Conservation (phyloP, 2,888 invertebrate genomes). For the Microplitis manilae region DNA sequence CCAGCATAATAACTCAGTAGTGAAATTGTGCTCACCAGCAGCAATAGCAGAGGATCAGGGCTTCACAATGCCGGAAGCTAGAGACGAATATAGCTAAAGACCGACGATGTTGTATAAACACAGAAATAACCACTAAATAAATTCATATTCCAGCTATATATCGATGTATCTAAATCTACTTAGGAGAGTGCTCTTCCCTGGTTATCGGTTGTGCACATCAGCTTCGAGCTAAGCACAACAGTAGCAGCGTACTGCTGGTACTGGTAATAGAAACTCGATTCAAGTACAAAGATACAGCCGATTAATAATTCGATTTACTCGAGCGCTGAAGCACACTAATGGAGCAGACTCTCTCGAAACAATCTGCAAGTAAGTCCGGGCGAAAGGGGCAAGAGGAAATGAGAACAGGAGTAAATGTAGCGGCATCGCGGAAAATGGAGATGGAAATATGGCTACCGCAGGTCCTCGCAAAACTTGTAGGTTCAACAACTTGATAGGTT, state of each 20-base stretch:
- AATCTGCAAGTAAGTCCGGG: background rate
- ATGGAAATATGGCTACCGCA: background rate
- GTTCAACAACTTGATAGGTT: background rate
- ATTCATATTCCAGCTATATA: background rate
- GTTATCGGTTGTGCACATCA: background rate
- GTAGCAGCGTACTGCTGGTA: background rate
- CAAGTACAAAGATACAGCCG: background rate
- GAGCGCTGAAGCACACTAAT: background rate
- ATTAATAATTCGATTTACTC: background rate
- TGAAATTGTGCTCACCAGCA: too few species aligned
- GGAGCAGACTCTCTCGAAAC: background rate
- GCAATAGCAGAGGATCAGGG: constrained; percentile 14
- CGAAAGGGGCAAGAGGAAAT: background rate
- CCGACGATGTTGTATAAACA: background rate
- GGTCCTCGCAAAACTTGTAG: background rate
- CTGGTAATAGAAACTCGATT: constrained; percentile 9
- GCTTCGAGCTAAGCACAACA: background rate
- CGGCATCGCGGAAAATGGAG: background rate
- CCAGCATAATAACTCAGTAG: constrained; percentile 16
- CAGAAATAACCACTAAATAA: background rate
- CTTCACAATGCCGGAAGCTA: constrained; percentile 17
- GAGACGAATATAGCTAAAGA: background rate
- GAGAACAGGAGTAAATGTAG: background rate
- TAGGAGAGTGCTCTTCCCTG: background rate
- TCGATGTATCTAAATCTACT: background rate